Conservation (phyloP, 2,113 vertebrate species). For the human (Homo sapiens) region DNA sequence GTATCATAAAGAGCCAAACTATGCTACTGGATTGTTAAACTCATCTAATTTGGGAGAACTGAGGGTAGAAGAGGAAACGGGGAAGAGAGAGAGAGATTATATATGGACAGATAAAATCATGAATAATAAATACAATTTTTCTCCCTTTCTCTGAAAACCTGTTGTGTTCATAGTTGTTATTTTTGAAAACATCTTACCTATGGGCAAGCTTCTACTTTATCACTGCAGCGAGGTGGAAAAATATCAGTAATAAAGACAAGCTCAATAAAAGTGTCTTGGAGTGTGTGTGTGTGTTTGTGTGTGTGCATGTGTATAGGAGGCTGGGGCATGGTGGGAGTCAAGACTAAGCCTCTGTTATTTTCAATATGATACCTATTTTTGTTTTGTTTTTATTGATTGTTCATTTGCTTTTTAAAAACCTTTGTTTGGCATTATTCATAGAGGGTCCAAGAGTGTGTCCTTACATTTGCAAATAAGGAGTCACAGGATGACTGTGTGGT, state of each 20-base stretch:
- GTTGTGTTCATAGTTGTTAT: neutral
- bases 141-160: conserved; percentile 9
- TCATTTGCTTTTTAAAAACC: neutral
- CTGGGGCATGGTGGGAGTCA: rapidly evolving
- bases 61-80: neutral
- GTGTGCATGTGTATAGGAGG: neutral
- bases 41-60: neutral
- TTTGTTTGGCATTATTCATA: neutral
- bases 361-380: neutral
- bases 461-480: neutral
- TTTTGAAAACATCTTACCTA: neutral
- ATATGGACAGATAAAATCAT: neutral
- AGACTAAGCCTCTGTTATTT: neutral
- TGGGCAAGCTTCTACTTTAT: neutral
- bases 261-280: neutral
- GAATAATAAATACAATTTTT: neutral
- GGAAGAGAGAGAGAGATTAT: neutral
- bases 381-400: neutral
- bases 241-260: neutral
- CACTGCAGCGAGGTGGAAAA: neutral
- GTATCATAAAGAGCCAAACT: neutral
- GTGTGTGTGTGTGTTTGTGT: neutral
- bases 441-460: neutral
- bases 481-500: neutral
- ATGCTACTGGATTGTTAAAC: neutral